These are phyloP conservation scores for Paratrypauchen microcephalus DNA, from an alignment of 2,797 vertebrate genomes.

Conservation along the genomic window DNA sequence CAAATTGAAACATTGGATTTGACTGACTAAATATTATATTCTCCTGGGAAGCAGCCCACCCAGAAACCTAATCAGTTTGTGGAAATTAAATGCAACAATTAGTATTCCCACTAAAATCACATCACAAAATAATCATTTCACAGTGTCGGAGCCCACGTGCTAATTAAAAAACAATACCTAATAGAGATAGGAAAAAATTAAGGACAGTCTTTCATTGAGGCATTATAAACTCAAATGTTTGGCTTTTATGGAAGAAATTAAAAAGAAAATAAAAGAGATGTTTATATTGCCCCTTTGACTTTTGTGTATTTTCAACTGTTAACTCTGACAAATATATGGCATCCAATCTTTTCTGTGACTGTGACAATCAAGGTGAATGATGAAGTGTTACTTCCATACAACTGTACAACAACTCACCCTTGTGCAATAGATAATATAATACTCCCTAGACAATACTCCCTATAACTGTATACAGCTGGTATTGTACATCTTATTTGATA, in stretches of 20 bases:
- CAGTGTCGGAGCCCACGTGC: background rate
- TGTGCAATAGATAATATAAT: no score
- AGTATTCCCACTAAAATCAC: background rate
- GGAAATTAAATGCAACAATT: constrained; percentile 8
- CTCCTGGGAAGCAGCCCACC: constrained; percentile 1
- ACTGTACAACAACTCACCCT: no score
- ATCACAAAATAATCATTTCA: constrained; percentile 8
- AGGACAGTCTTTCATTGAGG: background rate
- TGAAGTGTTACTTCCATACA: no score
- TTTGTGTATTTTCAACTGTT: background rate
- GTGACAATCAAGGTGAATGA: background rate
- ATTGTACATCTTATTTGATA: no score
- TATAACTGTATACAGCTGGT: no score
- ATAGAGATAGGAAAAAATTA: constrained; percentile 15
- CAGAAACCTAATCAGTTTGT: constrained; percentile 13
- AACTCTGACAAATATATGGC: background rate
- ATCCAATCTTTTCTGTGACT: background rate
- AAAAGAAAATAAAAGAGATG: background rate
- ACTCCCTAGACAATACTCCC: no score
- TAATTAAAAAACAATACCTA: constrained; percentile 13
- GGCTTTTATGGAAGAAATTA: background rate
- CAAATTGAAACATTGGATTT: constrained; percentile 9
- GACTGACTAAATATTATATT: constrained; percentile 6
- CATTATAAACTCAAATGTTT: background rate
- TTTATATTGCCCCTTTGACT: background rate